These are phyloP conservation scores for Amphiura filiformis DNA, from an alignment of 35 echinoderm and acorn worm species.

Conservation along the genomic window DNA sequence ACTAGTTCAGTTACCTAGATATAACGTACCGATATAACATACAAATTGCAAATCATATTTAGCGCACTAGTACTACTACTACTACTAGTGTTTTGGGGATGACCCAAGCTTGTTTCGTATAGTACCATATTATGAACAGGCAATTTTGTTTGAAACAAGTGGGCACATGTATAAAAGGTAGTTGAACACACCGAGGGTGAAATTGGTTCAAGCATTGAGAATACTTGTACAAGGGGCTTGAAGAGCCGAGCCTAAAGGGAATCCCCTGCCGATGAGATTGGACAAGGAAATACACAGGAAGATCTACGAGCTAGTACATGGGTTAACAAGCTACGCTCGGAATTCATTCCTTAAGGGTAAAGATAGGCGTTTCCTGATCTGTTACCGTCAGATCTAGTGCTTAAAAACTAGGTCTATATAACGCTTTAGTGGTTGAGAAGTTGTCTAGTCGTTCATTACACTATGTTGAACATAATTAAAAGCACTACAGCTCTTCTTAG, in stretches of 20 bases:
- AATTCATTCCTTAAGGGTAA: background rate
- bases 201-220: conserved; percentile 6
- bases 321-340: background rate
- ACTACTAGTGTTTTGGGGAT: background rate
- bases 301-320: conserved; percentile 1
- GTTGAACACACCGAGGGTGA: background rate
- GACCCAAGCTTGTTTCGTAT: background rate
- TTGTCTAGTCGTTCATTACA: too few species aligned
- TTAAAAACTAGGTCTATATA: background rate
- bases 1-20: too few species aligned
- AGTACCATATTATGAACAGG: background rate
- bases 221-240: background rate
- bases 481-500: too few species aligned
- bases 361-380: conserved; percentile 13
- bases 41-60: too few species aligned
- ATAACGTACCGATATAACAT: too few species aligned
- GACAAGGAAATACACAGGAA: conserved; percentile 14
- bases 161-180: background rate
- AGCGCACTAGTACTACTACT: too few species aligned
- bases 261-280: background rate
- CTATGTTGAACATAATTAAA: too few species aligned
- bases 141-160: conserved; percentile 1
- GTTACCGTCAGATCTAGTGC: background rate
- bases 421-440: too few species aligned
- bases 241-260: background rate